A percentile compares a stretch with the other conserved stretches of the same genome.
Conservation (phyloP, 2,797 vertebrate species). For the Scomberomorus guttatus region DNA sequence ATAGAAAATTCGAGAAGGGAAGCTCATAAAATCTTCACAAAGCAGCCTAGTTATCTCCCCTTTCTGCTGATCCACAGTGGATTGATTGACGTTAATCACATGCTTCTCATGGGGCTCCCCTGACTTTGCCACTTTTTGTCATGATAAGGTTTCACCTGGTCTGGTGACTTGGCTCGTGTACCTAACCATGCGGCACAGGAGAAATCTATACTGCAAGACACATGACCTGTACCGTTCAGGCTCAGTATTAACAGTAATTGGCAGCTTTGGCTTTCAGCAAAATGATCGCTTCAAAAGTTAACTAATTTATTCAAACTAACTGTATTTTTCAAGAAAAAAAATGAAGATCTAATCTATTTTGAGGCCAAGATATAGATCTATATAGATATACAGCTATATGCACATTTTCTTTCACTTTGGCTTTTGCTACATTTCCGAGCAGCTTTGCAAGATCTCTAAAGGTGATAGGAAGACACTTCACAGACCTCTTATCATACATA, state of each 20-base stretch:
- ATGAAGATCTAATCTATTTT: background rate
- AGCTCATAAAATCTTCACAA: constrained; percentile 51
- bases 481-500: background rate
- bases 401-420: background rate
- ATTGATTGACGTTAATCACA: constrained; percentile 53
- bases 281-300: background rate
- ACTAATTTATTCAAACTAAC: background rate
- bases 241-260: background rate
- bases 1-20: constrained; percentile 15
- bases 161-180: constrained; percentile 34
- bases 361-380: background rate
- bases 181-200: constrained; percentile 17
- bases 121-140: constrained; percentile 41
- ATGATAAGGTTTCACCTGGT: constrained; percentile 56
- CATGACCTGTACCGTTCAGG: constrained; percentile 14
- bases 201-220: constrained; percentile 42
- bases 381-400: background rate
- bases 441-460: background rate
- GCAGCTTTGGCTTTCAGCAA: background rate
- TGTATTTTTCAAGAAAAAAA: background rate
- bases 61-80: constrained; percentile 16
- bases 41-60: constrained; percentile 22
- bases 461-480: background rate
- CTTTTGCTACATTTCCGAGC: background rate
- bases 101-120: constrained; percentile 26